These are phyloP conservation scores for Lepilemur ruficaudatus DNA, from an alignment of 2,797 vertebrate species.

Conservation along the genomic window DNA sequence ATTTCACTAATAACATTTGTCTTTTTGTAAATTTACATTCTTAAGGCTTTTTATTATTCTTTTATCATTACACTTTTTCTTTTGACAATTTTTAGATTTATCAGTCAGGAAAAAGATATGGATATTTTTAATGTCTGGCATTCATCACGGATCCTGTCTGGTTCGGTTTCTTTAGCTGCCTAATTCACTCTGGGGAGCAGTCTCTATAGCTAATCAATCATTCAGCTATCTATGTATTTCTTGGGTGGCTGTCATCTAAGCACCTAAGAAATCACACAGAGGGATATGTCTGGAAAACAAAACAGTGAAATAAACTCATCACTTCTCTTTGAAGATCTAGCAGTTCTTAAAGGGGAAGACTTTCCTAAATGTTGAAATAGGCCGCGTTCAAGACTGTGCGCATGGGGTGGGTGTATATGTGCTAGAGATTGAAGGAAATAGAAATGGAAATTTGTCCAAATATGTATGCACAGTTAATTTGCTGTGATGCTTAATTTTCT, in stretches of 20 bases:
- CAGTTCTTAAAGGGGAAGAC: background rate
- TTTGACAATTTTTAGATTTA: background rate
- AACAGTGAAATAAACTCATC: background rate
- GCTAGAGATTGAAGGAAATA: background rate
- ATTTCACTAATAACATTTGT: background rate
- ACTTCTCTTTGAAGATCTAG: background rate
- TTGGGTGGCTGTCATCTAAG: slow-evolving; percentile 21
- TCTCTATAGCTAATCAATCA: slow-evolving; percentile 15
- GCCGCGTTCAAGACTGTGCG: background rate
- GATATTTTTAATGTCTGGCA: slow-evolving; percentile 8
- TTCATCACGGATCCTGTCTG: slow-evolving; percentile 1
- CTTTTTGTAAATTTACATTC: background rate
- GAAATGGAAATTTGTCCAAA: background rate
- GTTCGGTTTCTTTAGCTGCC: background rate
- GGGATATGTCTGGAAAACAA: background rate
- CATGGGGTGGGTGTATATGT: background rate
- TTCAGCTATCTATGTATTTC: slow-evolving; percentile 3
- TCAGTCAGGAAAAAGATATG: background rate
- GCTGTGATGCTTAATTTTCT: background rate
- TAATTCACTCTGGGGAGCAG: background rate
- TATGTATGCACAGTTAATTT: background rate
- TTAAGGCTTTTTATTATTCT: background rate
- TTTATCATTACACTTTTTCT: background rate
- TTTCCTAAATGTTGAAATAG: background rate
- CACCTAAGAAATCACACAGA: background rate